Base-by-base conservation (phyloP, 2,797 vertebrate species). In the Sitta carolinensis region DNA sequence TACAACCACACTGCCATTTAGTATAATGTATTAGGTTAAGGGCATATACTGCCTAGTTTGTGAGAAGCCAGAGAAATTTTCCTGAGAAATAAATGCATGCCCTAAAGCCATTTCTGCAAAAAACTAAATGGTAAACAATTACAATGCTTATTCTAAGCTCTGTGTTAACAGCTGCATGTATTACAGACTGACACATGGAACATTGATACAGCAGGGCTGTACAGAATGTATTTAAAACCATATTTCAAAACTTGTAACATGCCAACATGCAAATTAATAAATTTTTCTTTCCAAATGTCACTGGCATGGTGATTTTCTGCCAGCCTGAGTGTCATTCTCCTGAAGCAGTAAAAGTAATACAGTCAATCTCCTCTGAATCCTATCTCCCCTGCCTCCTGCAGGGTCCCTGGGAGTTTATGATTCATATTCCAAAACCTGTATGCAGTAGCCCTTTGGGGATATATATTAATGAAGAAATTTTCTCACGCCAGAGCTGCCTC, bases 381-480 rank as follows among this genome's bases (percentile, higher is more conserved):
- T 89, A 90, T 95, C 93, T 97, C 92, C 92, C 88, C 59, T 64
- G 94, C 72, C 97, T 97, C 96, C 88, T 90, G 72, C 76, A 95
- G 95, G 64, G 82, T 95, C 91, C 86, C 91, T 77, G 48, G 69
- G 94, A 96, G 94, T 97, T 94, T 96, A 94, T 97, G 97, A 98
- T 96, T 98, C 97, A 96, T 96, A 97, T 97, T 97, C 90, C 47
- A 70, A 97, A 94, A 58, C 74, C 96, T 85, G 89, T 73, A 91
- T 1, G 88, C 54, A 86, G 77, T 57, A 94, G 95, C 91, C 97
- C 95, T 96, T 97, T 96, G 97, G 96, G 96, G 94, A 96, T 94
- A 95, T 95, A 93, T 97, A 97, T 97, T 98, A 98, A 98, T 98
- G 95, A 98, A 97, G 97, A 97, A 97, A 97, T 95, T 93, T 96